Conservation (phyloP, 2,797 vertebrate genomes). For the Spondyliosoma cantharus region DNA sequence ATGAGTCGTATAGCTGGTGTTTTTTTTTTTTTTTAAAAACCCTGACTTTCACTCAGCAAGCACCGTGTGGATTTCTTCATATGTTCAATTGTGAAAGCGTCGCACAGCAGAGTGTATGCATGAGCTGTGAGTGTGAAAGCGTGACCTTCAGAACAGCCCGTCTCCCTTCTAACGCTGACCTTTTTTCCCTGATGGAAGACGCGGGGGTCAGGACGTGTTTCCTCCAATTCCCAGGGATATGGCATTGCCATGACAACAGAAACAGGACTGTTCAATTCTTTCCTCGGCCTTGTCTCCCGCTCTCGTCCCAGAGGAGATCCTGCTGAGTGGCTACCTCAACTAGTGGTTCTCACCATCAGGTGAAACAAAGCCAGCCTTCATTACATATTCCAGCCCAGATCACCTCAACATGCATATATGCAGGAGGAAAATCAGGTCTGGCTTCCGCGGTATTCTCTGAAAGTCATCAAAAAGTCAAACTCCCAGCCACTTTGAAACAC, state of each 20-base stretch:
- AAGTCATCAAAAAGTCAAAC: slow-evolving; percentile 1
- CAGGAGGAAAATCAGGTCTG: background rate
- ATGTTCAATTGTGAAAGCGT: slow-evolving; percentile 27
- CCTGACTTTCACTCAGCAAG: background rate
- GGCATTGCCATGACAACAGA: slow-evolving; percentile 67
- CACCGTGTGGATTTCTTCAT: background rate
- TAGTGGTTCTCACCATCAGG: background rate
- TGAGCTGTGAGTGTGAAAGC: slow-evolving; percentile 36
- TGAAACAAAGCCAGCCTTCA: slow-evolving; percentile 26
- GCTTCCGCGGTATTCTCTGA: background rate
- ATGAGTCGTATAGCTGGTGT: slow-evolving; percentile 7
- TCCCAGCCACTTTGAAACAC: background rate
- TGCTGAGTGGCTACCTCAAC: slow-evolving; percentile 12
- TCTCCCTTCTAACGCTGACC: slow-evolving; percentile 38
- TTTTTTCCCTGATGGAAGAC: slow-evolving; percentile 37
- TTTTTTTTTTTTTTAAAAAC: background rate
- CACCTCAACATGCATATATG: slow-evolving; percentile 14
- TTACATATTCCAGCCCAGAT: slow-evolving; percentile 30
- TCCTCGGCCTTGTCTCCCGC: background rate
- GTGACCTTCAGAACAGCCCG: slow-evolving; percentile 44
- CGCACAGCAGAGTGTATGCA: slow-evolving; percentile 28
- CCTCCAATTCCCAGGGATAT: slow-evolving; percentile 37
- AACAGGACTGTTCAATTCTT: slow-evolving; percentile 15
- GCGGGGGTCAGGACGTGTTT: slow-evolving; percentile 24
- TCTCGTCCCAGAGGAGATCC: slow-evolving; percentile 28